These are phyloP conservation scores for Cheilinus undulatus DNA, from an alignment of 2,113 vertebrate species.

Conservation along the genomic window DNA sequence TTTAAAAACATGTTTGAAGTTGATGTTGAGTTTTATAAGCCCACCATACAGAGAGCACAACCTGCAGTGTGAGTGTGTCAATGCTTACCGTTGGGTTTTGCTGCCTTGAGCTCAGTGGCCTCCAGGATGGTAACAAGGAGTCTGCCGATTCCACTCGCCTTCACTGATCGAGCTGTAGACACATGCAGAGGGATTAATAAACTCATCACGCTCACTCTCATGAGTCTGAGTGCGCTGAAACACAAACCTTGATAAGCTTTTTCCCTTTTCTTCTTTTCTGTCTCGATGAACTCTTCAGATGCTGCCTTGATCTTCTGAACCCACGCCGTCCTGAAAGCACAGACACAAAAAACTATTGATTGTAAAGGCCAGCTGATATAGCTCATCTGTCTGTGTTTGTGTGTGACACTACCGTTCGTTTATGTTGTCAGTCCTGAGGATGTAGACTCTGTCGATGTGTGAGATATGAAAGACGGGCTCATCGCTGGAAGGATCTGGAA, in stretches of 20 bases:
- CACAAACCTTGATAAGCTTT: slow-evolving; percentile 92
- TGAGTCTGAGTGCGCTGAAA: neutral
- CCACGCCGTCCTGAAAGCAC: slow-evolving; percentile 90
- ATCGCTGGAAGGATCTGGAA: slow-evolving; percentile 94
- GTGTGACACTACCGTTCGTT: slow-evolving; percentile 89
- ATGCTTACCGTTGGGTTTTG: slow-evolving; percentile 89
- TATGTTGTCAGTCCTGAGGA: slow-evolving; percentile 92
- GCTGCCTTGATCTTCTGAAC: slow-evolving; percentile 97
- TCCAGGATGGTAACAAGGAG: slow-evolving; percentile 94
- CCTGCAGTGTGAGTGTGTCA: neutral
- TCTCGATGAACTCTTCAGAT: slow-evolving; percentile 93
- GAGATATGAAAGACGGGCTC: slow-evolving; percentile 97
- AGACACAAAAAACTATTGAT: slow-evolving; percentile 10
- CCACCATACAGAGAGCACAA: slow-evolving; percentile 1
- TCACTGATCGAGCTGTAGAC: slow-evolving; percentile 90
- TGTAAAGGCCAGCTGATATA: neutral
- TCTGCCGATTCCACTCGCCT: slow-evolving; percentile 91
- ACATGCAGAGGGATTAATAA: slow-evolving; percentile 10
- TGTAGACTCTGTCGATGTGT: slow-evolving; percentile 95
- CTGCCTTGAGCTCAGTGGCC: slow-evolving; percentile 92
- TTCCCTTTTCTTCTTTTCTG: slow-evolving; percentile 93
- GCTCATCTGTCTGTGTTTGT: neutral
- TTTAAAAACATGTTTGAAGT: neutral
- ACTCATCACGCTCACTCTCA: neutral
- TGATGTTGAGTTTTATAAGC: neutral